Conservation (phyloP, 2,113 vertebrate genomes). For the Chamaetylas fuelleborni region DNA sequence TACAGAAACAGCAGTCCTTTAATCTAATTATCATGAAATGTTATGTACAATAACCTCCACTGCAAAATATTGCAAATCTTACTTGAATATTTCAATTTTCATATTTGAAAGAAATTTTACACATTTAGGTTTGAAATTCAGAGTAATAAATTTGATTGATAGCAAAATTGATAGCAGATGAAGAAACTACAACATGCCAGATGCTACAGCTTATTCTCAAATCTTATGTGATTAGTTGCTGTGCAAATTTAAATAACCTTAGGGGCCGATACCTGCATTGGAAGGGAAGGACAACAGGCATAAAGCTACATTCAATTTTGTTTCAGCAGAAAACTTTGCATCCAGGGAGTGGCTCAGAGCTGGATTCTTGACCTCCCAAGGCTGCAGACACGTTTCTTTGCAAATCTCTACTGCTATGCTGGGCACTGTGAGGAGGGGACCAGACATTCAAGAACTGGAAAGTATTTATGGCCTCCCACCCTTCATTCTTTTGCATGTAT, state of each 20-base stretch:
- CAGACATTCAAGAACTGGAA: background rate
- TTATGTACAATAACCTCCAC: background rate
- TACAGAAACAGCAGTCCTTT: background rate
- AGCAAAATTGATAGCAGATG: background rate
- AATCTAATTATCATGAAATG: background rate
- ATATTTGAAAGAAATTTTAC: background rate
- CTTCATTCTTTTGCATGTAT: background rate
- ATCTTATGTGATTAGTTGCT: background rate
- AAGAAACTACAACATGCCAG: background rate
- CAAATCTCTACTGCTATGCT: background rate
- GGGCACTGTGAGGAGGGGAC: background rate
- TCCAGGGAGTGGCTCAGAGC: background rate
- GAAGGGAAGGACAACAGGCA: background rate
- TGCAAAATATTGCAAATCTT: background rate
- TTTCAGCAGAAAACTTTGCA: background rate
- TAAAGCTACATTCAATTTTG: background rate
- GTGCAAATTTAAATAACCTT: background rate
- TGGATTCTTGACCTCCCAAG: background rate
- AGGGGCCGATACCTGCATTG: background rate
- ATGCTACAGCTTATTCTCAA: background rate
- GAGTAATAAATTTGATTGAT: background rate
- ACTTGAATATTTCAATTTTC: background rate
- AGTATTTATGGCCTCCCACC: background rate
- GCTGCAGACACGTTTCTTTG: background rate
- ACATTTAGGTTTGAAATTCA: background rate